These are phyloP conservation scores for Phaethon lepturus DNA, from an alignment of 2,113 vertebrate genomes.

Conservation along the genomic window DNA sequence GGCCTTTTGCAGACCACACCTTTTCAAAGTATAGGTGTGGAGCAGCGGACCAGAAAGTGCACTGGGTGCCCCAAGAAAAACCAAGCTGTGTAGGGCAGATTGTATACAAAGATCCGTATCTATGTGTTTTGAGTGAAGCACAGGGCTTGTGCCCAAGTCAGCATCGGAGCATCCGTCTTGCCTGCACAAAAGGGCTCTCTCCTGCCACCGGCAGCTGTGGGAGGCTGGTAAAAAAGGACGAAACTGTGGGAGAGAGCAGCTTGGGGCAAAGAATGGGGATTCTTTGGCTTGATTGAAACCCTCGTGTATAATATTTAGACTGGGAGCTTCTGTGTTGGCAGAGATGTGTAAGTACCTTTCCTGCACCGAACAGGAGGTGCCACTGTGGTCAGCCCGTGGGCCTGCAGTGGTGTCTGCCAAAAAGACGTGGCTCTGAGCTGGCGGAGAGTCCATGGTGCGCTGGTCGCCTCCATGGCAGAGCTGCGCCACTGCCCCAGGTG, in stretches of 20 bases:
- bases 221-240: neutral
- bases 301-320: neutral
- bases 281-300: neutral
- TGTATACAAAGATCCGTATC: neutral
- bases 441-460: neutral
- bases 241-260: neutral
- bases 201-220: neutral
- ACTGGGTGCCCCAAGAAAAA: neutral
- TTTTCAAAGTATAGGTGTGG: neutral
- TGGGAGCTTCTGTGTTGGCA: neutral
- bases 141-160: no score
- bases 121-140: neutral
- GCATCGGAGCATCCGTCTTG: neutral
- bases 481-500: accelerated
- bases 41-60: neutral
- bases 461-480: neutral
- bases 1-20: neutral
- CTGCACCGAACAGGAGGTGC: neutral
- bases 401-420: no score
- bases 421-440: neutral
- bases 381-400: neutral
- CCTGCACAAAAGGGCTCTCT: neutral
- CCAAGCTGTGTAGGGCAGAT: neutral
- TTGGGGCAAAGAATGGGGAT: neutral
- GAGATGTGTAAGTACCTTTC: neutral